Evolutionary conservation across 2,888 invertebrate genomes (phyloP).

Genomic region (Mythimna lalbum): DNA sequence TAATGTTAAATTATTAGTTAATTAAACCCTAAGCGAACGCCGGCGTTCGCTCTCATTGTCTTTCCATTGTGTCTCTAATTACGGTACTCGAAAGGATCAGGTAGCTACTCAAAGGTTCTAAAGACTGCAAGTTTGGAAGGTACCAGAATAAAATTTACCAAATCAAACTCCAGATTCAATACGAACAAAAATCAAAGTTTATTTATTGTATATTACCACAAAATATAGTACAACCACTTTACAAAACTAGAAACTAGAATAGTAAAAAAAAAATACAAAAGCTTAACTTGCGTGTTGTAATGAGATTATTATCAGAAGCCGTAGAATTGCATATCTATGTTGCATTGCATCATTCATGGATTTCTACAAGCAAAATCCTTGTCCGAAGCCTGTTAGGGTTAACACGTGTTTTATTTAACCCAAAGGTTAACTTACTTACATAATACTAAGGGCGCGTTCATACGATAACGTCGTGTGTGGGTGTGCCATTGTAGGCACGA

Average conservation of each 20-base stretch:
- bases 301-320: conserved; percentile 62
- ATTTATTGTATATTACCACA: conserved; percentile 38
- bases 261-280: conserved; percentile 23
- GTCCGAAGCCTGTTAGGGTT: conserved; percentile 52
- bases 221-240: conserved; percentile 25
- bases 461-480: background rate
- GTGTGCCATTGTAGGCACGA: too few species aligned
- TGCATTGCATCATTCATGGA: conserved; percentile 48
- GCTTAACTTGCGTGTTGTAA: conserved; percentile 37
- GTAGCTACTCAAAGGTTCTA: too few species aligned
- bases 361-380: conserved; percentile 54
- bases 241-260: conserved; percentile 1
- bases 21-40: too few species aligned
- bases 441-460: conserved; percentile 9
- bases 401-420: conserved; percentile 41
- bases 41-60: too few species aligned
- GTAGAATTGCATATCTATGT: conserved; percentile 43
- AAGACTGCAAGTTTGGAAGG: too few species aligned
- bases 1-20: too few species aligned
- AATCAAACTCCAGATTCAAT: conserved; percentile 15
- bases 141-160: conserved; percentile 1
- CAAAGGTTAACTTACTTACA: conserved; percentile 21
- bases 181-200: conserved; percentile 19
- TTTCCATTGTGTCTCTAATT: too few species aligned
- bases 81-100: too few species aligned